These are phyloP conservation scores for Piscicola geometra DNA, from an alignment of 2,888 invertebrate genomes.

Conservation along the genomic window DNA sequence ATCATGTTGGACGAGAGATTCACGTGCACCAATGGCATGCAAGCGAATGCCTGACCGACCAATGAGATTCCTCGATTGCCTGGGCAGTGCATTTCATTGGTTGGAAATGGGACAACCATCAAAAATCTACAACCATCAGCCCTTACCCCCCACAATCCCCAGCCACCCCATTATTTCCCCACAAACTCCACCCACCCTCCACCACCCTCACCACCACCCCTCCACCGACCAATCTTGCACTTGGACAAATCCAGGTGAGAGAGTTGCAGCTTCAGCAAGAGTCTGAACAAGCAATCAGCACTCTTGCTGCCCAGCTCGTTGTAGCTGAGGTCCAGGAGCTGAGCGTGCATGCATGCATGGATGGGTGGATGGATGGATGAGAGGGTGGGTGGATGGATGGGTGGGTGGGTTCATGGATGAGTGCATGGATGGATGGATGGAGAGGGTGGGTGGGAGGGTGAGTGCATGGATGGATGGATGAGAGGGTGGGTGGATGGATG, in stretches of 20 bases:
- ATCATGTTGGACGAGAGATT: constrained; percentile 37
- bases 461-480: no score
- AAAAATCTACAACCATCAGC: no score
- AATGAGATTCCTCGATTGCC: constrained; percentile 33
- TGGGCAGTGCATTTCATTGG: background rate
- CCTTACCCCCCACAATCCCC: no score
- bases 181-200: background rate
- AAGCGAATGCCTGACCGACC: constrained; percentile 37
- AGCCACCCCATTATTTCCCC: no score
- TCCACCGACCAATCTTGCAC: constrained; percentile 32
- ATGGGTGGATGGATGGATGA: no score
- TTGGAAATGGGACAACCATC: background rate
- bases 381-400: no score
- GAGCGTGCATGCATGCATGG: background rate
- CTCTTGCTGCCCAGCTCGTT: constrained; percentile 38
- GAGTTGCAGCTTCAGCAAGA: constrained; percentile 39
- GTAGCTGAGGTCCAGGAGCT: constrained; percentile 38
- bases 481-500: no score
- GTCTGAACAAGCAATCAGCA: constrained; percentile 31
- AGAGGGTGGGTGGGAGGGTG: no score
- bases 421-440: no score
- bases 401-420: no score
- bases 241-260: constrained; percentile 39
- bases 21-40: constrained; percentile 37
- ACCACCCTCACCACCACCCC: no score